These are phyloP conservation scores for Rhinogobio ventralis DNA, from an alignment of 2,797 vertebrate genomes.

Conservation along the genomic window DNA sequence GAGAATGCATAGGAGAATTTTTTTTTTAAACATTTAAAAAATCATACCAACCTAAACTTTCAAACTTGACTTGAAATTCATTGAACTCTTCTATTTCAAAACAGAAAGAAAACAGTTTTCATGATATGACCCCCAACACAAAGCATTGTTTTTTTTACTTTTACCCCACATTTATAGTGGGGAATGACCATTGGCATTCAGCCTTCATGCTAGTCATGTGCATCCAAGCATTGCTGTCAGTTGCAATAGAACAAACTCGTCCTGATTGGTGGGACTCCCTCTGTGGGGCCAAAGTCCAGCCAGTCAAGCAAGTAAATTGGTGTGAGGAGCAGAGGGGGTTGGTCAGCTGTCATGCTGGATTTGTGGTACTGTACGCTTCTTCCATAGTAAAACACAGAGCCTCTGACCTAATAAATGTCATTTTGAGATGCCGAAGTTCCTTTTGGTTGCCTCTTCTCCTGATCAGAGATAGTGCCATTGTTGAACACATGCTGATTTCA, in stretches of 20 bases:
- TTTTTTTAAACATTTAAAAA: no score
- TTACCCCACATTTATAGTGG: background rate
- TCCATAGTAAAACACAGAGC: conserved; percentile 1
- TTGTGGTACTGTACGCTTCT: conserved; percentile 13
- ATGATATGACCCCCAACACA: background rate
- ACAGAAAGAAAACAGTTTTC: background rate
- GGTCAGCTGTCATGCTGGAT: conserved; percentile 10
- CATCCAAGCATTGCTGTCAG: conserved; percentile 19
- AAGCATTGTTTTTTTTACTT: background rate
- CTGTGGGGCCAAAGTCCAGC: conserved; percentile 11
- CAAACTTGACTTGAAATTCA: background rate
- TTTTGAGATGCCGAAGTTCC: background rate
- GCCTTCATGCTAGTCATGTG: conserved; percentile 29
- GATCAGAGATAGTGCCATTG: background rate
- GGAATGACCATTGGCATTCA: conserved; percentile 7
- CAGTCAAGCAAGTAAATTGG: conserved; percentile 36
- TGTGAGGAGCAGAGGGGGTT: conserved; percentile 31
- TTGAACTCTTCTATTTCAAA: background rate
- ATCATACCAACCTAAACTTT: no score
- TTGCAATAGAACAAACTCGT: background rate
- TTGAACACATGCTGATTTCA: background rate
- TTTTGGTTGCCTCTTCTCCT: background rate
- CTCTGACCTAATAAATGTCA: conserved; percentile 9
- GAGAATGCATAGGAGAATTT: no score
- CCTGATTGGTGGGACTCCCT: conserved; percentile 18